Evolutionary conservation across 2,888 invertebrate species (phyloP).

Genomic region (Athrips mouffetella): DNA sequence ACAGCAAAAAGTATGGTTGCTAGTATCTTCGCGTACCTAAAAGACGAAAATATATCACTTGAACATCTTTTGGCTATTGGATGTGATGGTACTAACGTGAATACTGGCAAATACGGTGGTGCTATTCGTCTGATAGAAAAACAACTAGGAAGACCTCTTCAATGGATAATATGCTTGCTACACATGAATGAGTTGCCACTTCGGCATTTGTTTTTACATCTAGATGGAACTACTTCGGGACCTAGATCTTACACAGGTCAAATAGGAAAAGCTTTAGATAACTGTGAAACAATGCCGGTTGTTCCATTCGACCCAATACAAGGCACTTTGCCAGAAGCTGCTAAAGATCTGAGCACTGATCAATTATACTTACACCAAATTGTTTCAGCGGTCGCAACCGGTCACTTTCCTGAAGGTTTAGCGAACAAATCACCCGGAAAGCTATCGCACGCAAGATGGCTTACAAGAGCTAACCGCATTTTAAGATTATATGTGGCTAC

Average conservation of each 20-base stretch:
- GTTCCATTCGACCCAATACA: constrained; percentile 16
- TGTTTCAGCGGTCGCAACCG: constrained; percentile 17
- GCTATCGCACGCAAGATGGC: no score
- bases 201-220: constrained; percentile 24
- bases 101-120: constrained; percentile 25
- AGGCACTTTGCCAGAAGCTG: constrained; percentile 1
- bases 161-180: constrained; percentile 26
- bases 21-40: constrained; percentile 5
- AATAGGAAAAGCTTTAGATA: constrained; percentile 23
- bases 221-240: constrained; percentile 26
- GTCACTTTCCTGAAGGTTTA: constrained; percentile 19
- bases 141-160: constrained; percentile 22
- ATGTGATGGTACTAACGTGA: constrained; percentile 27
- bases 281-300: constrained; percentile 20
- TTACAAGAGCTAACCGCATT: constrained; percentile 26
- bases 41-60: constrained; percentile 5
- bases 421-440: constrained; percentile 23
- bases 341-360: constrained; percentile 24
- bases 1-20: constrained; percentile 12
- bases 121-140: constrained; percentile 25
- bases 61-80: constrained; percentile 24
- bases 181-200: constrained; percentile 27
- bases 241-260: constrained; percentile 19
- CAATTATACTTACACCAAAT: constrained; percentile 24
- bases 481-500: constrained; percentile 25